These are phyloP conservation scores for Oceanodroma tethys DNA, from an alignment of 2,113 vertebrate species.

Conservation along the genomic window DNA sequence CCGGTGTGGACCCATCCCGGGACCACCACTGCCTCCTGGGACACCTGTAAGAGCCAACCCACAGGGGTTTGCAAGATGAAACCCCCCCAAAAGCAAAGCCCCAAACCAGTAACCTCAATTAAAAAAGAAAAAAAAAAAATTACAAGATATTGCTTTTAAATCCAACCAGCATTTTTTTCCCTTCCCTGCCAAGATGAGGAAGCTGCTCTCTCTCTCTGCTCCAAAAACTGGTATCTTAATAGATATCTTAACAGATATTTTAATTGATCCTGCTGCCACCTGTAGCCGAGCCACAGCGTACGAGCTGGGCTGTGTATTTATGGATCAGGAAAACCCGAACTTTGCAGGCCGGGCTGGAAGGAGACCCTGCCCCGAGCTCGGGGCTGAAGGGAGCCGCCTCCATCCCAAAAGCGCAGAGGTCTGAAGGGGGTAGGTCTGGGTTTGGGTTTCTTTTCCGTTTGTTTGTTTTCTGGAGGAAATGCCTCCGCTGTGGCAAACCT, in stretches of 20 bases:
- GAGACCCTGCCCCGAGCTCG: background rate
- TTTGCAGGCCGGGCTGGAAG: background rate
- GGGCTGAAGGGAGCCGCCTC: background rate
- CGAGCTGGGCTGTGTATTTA: background rate
- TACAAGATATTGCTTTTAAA: background rate
- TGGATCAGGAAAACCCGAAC: background rate
- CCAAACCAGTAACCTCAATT: accelerated
- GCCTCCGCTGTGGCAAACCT: background rate
- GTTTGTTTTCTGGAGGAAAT: background rate
- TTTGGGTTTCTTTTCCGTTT: background rate
- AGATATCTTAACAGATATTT: background rate
- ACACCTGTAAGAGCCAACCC: background rate
- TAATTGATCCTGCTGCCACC: background rate
- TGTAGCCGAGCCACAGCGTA: background rate
- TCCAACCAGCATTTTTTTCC: background rate
- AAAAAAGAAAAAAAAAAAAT: background rate
- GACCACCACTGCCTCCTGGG: too few relatives aligned
- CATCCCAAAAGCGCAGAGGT: background rate
- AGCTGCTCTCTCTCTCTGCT: background rate
- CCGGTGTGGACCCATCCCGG: background rate
- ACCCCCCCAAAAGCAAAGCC: background rate
- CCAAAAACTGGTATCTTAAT: background rate
- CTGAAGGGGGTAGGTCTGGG: background rate
- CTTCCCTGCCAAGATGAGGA: background rate
- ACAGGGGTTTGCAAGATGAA: background rate